Evolutionary conservation across 2,797 vertebrate species (phyloP).

Genomic region (Naso thynnoides): DNA sequence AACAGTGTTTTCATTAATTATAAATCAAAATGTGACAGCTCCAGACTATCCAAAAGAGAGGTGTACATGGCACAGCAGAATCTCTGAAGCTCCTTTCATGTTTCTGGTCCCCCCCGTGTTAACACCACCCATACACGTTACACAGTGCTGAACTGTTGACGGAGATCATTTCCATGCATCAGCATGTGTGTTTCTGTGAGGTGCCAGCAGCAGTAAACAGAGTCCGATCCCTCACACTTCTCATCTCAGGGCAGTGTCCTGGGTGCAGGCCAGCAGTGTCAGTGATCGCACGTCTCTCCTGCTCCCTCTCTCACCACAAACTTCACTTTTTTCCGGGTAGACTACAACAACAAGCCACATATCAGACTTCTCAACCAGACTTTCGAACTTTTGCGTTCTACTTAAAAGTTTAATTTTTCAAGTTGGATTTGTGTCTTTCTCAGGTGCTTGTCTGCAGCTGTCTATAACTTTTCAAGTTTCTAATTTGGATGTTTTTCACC

Average conservation of each 20-base stretch:
- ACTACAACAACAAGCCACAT: conserved; percentile 24
- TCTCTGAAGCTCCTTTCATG: background rate
- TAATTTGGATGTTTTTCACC: conserved; percentile 7
- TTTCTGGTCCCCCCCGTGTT: background rate
- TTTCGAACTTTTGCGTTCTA: background rate
- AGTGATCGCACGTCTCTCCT: conserved; percentile 54
- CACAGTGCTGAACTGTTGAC: background rate
- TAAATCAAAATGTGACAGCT: background rate
- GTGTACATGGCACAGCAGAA: background rate
- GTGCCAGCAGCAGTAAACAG: conserved; percentile 58
- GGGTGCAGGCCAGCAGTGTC: conserved; percentile 69
- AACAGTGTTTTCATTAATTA: background rate
- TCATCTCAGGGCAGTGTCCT: conserved; percentile 30
- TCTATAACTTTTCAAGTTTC: conserved; percentile 7
- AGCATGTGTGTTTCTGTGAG: conserved; percentile 22
- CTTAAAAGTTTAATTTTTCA: conserved; percentile 6
- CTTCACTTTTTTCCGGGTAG: conserved; percentile 28
- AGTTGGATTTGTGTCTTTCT: conserved; percentile 18
- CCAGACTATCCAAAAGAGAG: background rate
- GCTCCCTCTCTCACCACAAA: conserved; percentile 35
- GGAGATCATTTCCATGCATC: conserved; percentile 14
- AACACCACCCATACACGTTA: background rate
- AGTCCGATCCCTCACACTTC: conserved; percentile 55
- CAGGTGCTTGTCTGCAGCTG: background rate
- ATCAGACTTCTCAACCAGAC: background rate